Conservation (phyloP, 2,797 vertebrate genomes). For the Periophthalmus magnuspinnatus region DNA sequence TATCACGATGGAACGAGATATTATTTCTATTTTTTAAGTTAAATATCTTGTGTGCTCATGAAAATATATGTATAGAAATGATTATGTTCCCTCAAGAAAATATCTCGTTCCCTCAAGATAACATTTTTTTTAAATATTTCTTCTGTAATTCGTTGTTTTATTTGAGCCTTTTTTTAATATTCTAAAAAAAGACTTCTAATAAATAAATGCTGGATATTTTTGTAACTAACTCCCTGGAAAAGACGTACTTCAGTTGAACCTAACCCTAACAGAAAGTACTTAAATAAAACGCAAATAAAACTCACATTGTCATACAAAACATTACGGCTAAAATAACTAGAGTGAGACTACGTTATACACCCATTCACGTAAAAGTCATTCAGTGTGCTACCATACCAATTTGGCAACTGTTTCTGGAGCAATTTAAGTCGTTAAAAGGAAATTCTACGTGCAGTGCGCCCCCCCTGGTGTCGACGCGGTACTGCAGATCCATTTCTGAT, state of each 20-base stretch:
- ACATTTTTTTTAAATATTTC: too few relatives aligned
- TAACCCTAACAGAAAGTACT: slow-evolving; percentile 57
- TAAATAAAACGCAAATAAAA: slow-evolving; percentile 46
- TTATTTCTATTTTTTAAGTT: too few relatives aligned
- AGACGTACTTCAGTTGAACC: slow-evolving; percentile 34
- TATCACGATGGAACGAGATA: too few relatives aligned
- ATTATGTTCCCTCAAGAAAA: too few relatives aligned
- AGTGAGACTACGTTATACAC: slow-evolving; percentile 47
- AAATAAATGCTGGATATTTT: slow-evolving; percentile 29
- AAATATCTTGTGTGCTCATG: too few relatives aligned
- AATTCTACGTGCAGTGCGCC: not conserved
- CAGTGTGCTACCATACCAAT: slow-evolving; percentile 61
- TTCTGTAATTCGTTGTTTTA: not conserved
- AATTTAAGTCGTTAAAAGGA: slow-evolving; percentile 19
- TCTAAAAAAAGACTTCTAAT: not conserved
- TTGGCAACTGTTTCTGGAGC: slow-evolving; percentile 64
- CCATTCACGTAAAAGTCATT: slow-evolving; percentile 45
- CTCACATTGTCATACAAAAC: slow-evolving; percentile 44
- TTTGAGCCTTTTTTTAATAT: not conserved
- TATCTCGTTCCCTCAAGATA: too few relatives aligned
- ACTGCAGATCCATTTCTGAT: not conserved
- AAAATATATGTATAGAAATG: too few relatives aligned
- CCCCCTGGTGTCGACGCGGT: not conserved
- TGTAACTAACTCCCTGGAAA: slow-evolving; percentile 57
- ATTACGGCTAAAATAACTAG: slow-evolving; percentile 34